Base-by-base conservation (phyloP, 2,113 vertebrate genomes). In the Lepus americanus region DNA sequence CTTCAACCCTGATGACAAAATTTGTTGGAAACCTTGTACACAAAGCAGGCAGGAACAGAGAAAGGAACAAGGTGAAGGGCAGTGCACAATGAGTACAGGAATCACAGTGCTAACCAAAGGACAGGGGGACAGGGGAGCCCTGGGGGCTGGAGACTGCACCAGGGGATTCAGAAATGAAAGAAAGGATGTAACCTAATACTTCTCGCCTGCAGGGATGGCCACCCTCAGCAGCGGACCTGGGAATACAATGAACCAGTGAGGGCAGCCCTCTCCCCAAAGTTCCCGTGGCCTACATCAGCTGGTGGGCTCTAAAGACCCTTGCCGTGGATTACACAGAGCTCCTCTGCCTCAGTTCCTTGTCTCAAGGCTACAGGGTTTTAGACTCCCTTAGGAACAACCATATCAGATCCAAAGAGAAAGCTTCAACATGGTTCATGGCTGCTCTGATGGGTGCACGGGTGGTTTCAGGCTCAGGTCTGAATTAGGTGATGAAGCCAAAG, bases 251-350 rank as follows among this genome's bases (percentile, higher is more conserved):
- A 44, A 67, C 55, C 10, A 39, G 31, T 0, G 9, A 66, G 0
- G 16, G 0, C 0, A 33, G 4, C 0, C 0, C 19, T 3, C 0
- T 1, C 72, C 73, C 36, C 14, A 27, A 20, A 66, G 80, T 53
- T n/a, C 23, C 77, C 29, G 39, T 2, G 36, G 31, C 69, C 82
- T 79, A 19, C 9, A 44, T 84, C 63, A 80, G 0, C 0, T 33
- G 20, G 83, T 72, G 66, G 87, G 49, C 39, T 70, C 61, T 27
- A 22, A 3, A 51, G 9, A 55, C 59, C 19, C 29, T 2, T 0
- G 0, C 51, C 78, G 39, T 4, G 1, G 27, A 59, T 36, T 13
- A 49, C 17, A 16, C 0, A 0, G 11, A 74, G 29, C 55, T 59
- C 55, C 55, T 14, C 55, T 17, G 55, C 55, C 55, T 5, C 55